Conservation (phyloP, 2,888 invertebrate genomes). For the Hetaerina titia region DNA sequence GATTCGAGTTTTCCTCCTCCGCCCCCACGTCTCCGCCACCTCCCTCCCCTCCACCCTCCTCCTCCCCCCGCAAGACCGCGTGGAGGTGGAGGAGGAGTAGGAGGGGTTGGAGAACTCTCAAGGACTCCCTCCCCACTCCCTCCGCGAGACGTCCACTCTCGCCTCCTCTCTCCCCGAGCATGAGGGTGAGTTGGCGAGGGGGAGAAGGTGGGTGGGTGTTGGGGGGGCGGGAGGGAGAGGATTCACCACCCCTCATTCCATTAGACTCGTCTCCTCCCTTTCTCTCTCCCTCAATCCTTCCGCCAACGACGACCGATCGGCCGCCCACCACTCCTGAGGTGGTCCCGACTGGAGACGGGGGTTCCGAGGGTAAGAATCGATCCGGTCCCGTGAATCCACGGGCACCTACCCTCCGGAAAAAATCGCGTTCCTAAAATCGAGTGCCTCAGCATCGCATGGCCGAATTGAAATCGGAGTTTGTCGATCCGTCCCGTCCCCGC, state of each 20-base stretch:
- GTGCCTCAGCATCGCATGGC: too few species aligned
- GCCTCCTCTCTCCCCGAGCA: background rate
- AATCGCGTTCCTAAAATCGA: too few species aligned
- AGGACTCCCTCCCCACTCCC: background rate
- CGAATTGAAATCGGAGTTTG: too few species aligned
- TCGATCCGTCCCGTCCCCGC: too few species aligned
- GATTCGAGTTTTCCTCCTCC: background rate
- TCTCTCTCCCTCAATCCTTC: background rate
- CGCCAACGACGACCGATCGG: background rate
- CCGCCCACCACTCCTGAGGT: too few species aligned
- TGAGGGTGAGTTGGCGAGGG: background rate
- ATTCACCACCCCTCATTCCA: background rate
- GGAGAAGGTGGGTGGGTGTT: background rate
- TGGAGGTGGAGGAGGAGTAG: background rate
- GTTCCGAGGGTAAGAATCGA: too few species aligned
- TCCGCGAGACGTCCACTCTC: background rate
- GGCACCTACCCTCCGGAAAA: too few species aligned
- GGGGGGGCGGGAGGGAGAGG: background rate
- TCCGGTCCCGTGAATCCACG: too few species aligned
- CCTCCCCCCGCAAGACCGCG: background rate
- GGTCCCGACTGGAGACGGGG: too few species aligned
- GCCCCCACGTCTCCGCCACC: background rate
- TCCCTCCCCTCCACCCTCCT: too few species aligned
- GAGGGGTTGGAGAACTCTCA: slow-evolving; percentile 15
- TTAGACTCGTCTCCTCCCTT: background rate